Conservation (phyloP, 1,140 invertebrate species). For the Reticulitermes speratus region DNA sequence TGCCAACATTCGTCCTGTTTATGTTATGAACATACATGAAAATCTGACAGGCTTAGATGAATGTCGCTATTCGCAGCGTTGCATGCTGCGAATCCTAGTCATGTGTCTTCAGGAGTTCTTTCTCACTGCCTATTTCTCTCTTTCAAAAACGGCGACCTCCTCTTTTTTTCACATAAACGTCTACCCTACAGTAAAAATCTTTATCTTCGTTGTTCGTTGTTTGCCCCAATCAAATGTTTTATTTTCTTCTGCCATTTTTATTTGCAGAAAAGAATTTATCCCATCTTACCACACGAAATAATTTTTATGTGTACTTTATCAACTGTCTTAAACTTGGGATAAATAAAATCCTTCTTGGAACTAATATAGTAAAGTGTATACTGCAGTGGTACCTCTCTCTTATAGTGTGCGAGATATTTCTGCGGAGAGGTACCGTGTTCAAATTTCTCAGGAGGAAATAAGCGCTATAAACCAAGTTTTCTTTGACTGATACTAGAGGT, state of each 20-base stretch:
- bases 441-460: too few relatives aligned
- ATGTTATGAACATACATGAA: too few relatives aligned
- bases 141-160: not conserved
- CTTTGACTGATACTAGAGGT: too few relatives aligned
- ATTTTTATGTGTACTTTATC: not conserved
- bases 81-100: too few relatives aligned
- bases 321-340: not conserved
- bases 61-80: too few relatives aligned
- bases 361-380: not conserved
- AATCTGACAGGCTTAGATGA: too few relatives aligned
- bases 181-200: not conserved
- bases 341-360: not conserved
- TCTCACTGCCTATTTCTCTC: not conserved
- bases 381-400: not conserved
- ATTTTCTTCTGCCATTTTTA: not conserved
- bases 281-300: not conserved
- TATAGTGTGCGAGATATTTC: not conserved
- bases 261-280: not conserved
- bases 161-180: not conserved
- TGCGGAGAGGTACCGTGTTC: too few relatives aligned
- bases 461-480: too few relatives aligned
- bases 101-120: too few relatives aligned
- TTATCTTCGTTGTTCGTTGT: not conserved
- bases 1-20: too few relatives aligned
- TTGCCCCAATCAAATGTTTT: not conserved